These are phyloP conservation scores for Rhipidura dahli DNA, from an alignment of 2,113 vertebrate species.

Conservation along the genomic window DNA sequence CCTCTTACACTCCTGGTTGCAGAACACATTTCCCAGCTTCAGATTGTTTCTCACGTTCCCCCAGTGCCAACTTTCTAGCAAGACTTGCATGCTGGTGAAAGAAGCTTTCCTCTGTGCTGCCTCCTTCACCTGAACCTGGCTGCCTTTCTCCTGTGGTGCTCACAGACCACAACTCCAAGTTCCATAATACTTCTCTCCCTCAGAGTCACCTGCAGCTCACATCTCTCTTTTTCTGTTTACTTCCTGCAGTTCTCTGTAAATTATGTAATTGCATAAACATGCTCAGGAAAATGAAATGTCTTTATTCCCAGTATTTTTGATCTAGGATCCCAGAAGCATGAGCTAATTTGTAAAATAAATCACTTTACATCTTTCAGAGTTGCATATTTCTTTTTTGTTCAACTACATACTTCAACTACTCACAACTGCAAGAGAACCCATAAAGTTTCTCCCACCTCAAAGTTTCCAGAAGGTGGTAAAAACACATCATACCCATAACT, in stretches of 20 bases:
- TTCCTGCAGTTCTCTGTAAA: not conserved
- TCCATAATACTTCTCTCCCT: not conserved
- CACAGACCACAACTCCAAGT: not conserved
- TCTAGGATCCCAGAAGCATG: not conserved
- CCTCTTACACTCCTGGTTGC: not conserved
- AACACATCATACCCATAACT: not conserved
- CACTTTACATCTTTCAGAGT: not conserved
- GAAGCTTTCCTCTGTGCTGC: not conserved
- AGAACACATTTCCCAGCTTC: not conserved
- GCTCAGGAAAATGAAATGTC: not conserved
- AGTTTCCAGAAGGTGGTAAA: not conserved
- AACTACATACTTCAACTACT: not conserved
- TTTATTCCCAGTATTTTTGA: not conserved
- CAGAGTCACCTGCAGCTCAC: not conserved
- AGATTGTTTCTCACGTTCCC: fast-evolving
- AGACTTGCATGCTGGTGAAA: not conserved
- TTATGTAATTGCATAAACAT: not conserved
- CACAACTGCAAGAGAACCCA: not conserved
- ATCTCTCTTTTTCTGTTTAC: not conserved
- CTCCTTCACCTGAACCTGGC: not conserved
- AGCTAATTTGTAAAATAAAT: not conserved
- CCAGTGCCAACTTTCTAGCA: not conserved
- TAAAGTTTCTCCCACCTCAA: not conserved
- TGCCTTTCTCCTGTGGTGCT: not conserved
- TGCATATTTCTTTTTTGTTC: not conserved